Conservation (phyloP, 2,888 invertebrate species). For the Conus canariensis region DNA sequence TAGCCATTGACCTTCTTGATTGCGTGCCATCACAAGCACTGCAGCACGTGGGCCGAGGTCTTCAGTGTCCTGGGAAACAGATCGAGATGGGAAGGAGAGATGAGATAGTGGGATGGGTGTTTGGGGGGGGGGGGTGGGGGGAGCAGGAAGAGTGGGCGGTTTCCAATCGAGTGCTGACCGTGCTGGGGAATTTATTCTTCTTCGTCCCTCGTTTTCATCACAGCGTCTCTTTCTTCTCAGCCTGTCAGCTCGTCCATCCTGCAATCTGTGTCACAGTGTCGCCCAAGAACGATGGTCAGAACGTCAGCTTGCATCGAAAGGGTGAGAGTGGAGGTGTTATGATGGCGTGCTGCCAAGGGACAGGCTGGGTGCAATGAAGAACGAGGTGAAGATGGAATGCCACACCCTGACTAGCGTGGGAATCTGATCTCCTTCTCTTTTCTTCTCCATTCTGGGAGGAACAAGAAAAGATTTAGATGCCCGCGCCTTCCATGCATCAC, state of each 20-base stretch:
- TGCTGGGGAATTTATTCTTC: too few relatives aligned
- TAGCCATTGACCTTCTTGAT: slow-evolving; percentile 21
- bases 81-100: neutral
- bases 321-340: neutral
- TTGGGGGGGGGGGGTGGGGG: neutral
- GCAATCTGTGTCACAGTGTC: neutral
- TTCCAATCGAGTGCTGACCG: too few relatives aligned
- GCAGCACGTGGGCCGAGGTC: neutral
- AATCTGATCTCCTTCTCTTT: neutral
- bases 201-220: too few relatives aligned
- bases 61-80: neutral
- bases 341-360: neutral
- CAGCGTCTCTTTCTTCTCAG: too few relatives aligned
- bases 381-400: neutral
- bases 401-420: neutral
- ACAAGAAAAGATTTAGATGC: neutral
- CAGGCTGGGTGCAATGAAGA: neutral
- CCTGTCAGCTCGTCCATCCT: too few relatives aligned
- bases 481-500: neutral
- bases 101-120: neutral
- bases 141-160: neutral
- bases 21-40: slow-evolving; percentile 38
- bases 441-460: neutral
- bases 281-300: too few relatives aligned
- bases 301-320: neutral